Conservation (phyloP, 2,888 invertebrate genomes). For the Drosophila kanekoi region DNA sequence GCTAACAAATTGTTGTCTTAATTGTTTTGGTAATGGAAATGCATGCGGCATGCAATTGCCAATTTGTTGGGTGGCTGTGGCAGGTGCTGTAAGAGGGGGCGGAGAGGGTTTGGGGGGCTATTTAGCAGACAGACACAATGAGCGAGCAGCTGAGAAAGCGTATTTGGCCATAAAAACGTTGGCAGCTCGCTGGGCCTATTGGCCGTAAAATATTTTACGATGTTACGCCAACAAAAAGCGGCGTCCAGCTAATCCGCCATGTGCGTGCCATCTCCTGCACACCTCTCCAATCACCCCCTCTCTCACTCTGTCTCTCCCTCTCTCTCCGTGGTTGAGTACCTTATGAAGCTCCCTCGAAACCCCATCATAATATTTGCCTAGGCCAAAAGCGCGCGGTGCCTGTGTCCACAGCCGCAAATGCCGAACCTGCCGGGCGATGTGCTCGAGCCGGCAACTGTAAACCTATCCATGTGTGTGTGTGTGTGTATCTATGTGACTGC, state of each 20-base stretch:
- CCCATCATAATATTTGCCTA: constrained; percentile 80
- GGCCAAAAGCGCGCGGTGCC: constrained; percentile 46
- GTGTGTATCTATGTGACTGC: constrained; percentile 5
- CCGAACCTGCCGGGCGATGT: constrained; percentile 28
- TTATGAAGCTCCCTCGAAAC: too few relatives aligned
- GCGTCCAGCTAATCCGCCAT: constrained; percentile 47
- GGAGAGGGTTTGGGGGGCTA: background rate
- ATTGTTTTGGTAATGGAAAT: constrained; percentile 17
- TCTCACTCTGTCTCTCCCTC: background rate
- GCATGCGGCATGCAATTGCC: constrained; percentile 6
- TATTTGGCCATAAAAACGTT: constrained; percentile 68
- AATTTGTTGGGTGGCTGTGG: background rate
- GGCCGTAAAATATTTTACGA: constrained; percentile 80
- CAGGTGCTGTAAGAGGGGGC: background rate
- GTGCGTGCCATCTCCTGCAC: constrained; percentile 26
- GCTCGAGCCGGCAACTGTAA: constrained; percentile 31
- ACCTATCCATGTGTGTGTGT: constrained; percentile 23
- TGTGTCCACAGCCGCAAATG: constrained; percentile 38
- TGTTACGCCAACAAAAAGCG: constrained; percentile 68
- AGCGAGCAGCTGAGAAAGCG: constrained; percentile 44
- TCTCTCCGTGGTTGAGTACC: background rate
- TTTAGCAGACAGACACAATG: constrained; percentile 26
- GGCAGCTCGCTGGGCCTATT: constrained; percentile 64
- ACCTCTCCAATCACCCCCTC: background rate
- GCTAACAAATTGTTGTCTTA: background rate